phyloP scores from a whole-genome alignment of 2,888 invertebrate genomes.

The Caprella mutica region DNA sequence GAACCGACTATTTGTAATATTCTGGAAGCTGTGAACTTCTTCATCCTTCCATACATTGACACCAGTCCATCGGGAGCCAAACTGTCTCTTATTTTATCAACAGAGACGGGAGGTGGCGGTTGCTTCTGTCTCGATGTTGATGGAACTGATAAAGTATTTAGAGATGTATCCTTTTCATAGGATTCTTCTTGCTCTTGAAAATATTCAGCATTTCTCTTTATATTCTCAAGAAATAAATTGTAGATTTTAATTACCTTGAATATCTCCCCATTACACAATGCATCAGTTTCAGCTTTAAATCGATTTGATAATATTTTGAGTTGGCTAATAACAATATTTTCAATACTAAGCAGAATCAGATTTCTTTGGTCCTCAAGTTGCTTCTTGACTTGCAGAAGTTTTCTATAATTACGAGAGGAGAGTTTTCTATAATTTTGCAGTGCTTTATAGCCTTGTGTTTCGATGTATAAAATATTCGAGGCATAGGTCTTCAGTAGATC shows the following conservation, averaged over 20 bases:
- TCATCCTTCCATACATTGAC: conserved; percentile 18
- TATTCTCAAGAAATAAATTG: conserved; percentile 4
- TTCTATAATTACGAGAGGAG: too few species aligned
- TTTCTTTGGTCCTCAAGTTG: neutral
- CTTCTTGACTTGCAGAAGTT: neutral
- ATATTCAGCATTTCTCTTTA: neutral
- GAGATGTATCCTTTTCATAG: neutral
- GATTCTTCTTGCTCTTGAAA: neutral
- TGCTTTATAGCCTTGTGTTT: neutral
- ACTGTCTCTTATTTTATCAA: conserved; percentile 2
- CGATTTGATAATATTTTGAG: neutral
- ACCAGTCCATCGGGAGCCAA: conserved; percentile 19
- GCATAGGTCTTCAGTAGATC: neutral
- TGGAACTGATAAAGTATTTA: neutral
- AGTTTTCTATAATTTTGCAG: neutral
- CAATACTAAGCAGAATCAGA: neutral
- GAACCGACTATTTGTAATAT: conserved; percentile 24
- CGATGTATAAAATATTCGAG: neutral
- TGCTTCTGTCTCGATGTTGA: neutral
- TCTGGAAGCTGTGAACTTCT: conserved; percentile 30
- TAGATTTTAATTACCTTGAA: conserved; percentile 7
- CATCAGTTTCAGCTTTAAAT: neutral
- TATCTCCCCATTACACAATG: neutral
- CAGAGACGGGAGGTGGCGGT: neutral
- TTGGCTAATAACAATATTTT: conserved; percentile 4